Evolutionary conservation across 2,888 invertebrate genomes (phyloP).

Genomic region (Apantesis nais): DNA sequence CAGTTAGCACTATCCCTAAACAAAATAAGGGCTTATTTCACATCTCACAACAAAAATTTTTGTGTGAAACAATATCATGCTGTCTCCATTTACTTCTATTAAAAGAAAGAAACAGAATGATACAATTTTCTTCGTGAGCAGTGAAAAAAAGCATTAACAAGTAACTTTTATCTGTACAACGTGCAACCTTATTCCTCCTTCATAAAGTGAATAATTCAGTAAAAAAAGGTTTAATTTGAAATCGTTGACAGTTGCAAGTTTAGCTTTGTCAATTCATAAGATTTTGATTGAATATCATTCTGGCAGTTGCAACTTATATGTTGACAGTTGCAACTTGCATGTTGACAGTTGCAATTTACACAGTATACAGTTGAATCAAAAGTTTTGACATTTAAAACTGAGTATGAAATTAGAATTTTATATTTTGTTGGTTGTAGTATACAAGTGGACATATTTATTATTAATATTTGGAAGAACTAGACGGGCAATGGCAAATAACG

Average conservation of each 20-base stretch:
- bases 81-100: not conserved
- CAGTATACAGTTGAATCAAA: not conserved
- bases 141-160: constrained; percentile 21
- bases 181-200: constrained; percentile 24
- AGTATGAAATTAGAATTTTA: not conserved
- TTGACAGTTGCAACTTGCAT: not conserved
- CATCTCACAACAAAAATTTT: constrained; percentile 1
- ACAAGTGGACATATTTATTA: not conserved
- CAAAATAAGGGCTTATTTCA: constrained; percentile 12
- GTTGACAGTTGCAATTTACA: constrained; percentile 10
- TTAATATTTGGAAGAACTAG: not conserved
- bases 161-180: constrained; percentile 25
- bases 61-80: constrained; percentile 4
- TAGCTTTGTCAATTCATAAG: not conserved
- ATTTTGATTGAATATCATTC: constrained; percentile 5
- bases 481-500: not conserved
- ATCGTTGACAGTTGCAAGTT: constrained; percentile 3
- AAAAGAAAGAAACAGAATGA: constrained; percentile 6
- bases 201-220: not conserved
- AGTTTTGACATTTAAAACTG: not conserved
- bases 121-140: constrained; percentile 2
- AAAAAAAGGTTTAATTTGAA: not conserved
- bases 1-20: constrained; percentile 44
- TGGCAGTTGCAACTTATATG: constrained; percentile 2
- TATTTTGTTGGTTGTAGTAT: not conserved